Percentiles rank a stretch among this genome's conserved stretches.
phyloP scores from a whole-genome alignment of 2,113 vertebrate species.

The Aldabrachelys gigantea region DNA sequence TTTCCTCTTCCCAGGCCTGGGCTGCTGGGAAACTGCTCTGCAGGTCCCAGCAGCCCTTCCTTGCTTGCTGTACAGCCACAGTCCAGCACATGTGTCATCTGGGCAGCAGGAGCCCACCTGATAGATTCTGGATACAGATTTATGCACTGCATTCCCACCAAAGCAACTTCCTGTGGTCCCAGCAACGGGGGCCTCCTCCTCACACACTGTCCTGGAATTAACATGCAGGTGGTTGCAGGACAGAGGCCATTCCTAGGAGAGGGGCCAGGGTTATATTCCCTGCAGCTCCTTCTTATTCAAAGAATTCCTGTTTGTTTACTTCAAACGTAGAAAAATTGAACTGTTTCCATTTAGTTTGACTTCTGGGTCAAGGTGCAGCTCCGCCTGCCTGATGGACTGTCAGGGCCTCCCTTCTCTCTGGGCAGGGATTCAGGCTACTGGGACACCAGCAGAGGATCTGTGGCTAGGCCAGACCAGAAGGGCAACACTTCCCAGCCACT shows the following conservation, averaged over 20 bases:
- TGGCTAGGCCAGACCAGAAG: not conserved
- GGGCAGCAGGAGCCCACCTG: not conserved
- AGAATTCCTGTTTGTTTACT: too few species aligned
- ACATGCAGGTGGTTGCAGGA: not conserved
- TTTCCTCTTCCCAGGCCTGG: not conserved
- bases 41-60: not conserved
- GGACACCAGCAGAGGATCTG: conserved; percentile 43
- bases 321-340: conserved; percentile 63
- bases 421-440: conserved; percentile 55
- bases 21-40: not conserved
- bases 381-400: conserved; percentile 38
- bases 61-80: not conserved
- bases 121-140: not conserved
- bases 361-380: conserved; percentile 59
- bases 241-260: not conserved
- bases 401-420: conserved; percentile 34
- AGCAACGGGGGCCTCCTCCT: not conserved
- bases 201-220: not conserved
- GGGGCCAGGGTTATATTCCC: not conserved
- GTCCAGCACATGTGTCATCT: not conserved
- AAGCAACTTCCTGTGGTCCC: not conserved
- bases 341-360: conserved; percentile 62
- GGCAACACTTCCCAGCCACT: not conserved
- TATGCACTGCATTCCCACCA: not conserved
- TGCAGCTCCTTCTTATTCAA: conserved; percentile 8